Evolutionary conservation across 1,140 invertebrate genomes (phyloP), one percentile per base, ranked within the genome.

Genomic region (Eueides isabella): DNA sequence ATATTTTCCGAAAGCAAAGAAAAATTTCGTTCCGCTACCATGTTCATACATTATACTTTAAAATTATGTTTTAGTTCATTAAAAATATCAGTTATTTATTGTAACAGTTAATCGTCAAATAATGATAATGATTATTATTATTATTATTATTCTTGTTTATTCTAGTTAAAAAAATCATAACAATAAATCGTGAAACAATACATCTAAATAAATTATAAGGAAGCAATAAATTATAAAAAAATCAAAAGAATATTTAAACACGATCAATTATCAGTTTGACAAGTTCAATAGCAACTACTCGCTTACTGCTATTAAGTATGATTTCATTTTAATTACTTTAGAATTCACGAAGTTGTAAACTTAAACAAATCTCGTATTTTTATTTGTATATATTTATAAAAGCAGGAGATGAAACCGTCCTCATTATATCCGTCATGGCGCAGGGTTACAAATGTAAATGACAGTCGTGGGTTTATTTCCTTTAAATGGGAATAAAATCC

Each of bases 291-390:
- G n/a, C 41, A 48, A 48, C 41, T 48, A 48, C 41, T 48, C 12
- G 9, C 64, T 26, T 26, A 26, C 12, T 38, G 5, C 19, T 28
- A 11, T 23, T 67, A 67, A 67, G 28, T 67, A 48, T 48, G 12
- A 19, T 67, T 67, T 67, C 11, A 48, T 67, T 44, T 67, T 16
- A 48, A 12, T 55, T 14, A 55, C 67, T 68, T 61, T 68, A 55
- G 16, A 55, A 68, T 61, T 71, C 41, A 71, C 61, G 38, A 61
- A 74, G 30, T 48, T 48, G 41, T 48, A 19, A 19, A 16, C 16
- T 19, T 19, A 48, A 48, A 48, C 19, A 48, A 19, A 7, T 44
- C 1, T 19, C 19, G 19, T 48, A n/a, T 48, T 48, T 48, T 48
- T 2, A 48, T 48, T 48, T 48, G 16, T 38, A 38, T 38, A n/a